Base-by-base conservation (phyloP, 2,113 vertebrate species). In the Rhea pennata region DNA sequence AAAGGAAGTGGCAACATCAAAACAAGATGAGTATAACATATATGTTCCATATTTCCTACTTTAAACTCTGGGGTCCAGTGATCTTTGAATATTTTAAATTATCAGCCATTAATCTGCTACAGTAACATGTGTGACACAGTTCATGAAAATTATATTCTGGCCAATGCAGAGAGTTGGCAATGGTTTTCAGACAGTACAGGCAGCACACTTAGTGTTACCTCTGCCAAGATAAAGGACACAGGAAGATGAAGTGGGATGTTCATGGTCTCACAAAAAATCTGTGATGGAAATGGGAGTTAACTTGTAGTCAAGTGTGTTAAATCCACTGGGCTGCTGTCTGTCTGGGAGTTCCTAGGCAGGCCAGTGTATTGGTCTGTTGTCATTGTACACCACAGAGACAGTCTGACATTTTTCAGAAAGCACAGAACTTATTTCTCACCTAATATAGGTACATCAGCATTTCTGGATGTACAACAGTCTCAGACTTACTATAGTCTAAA, bases 341-440 rank as follows among this genome's bases (percentile, higher is more conserved):
- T 39, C 75, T 36, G 39, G 40, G 36, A 39, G 58, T 74, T 59
- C 75, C 31, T 8, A 46, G 74, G 42, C 36, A 88, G 64, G 53
- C 50, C 29, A 74, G 0, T 0, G 0, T 7, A 27, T 42, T 22
- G 59, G 14, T 39, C 83, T 85, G 54, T 42, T 81, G 15, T 67
- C 58, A 31, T 73, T 40, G 9, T 14, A 39, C 48, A 2, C 11
- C 39, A 33, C 22, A 22, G 56, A 77, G 80, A 27, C 61, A 70
- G 17, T 36, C 15, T 75, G 87, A 27, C 5, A 72, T 69, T 69
- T 22, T 87, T 77, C 70, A 39, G 73, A 66, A 58, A 42, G 44
- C 51, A 70, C 29, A 80, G 0, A 8, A 11, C 2, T 76, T 66
- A n/a, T 46, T 85, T 93, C 74, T 94, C 12, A 17, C 70, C 39